Base-by-base conservation (phyloP, 2,113 vertebrate genomes). In the Grantiella picta region DNA sequence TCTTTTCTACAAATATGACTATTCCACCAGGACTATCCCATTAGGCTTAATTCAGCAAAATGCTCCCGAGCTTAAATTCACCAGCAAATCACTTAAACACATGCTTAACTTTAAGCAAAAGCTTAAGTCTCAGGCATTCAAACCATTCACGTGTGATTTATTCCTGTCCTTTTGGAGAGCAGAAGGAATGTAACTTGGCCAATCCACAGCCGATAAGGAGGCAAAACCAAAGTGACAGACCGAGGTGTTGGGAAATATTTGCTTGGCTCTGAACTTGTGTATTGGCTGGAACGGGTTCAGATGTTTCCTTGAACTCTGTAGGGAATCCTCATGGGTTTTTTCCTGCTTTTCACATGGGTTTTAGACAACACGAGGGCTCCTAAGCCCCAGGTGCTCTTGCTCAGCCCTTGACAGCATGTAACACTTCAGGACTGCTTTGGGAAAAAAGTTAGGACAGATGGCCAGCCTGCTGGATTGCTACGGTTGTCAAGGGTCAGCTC, bases 101-200 rank as follows among this genome's bases (percentile, higher is more conserved):
- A n/a, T 65, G 92, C 88, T 82, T 94, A 89, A 96, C 16, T 95
- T 89, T 94, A 91, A 80, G 90, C 76, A 71, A 54, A 68, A 89
- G 52, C 76, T 83, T 94, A 96, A 93, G 57, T 86, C 80, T 52
- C 79, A 91, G 91, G 93, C 92, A 95, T 92, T 79, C 70, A 33
- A 92, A 91, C 57, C 76, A 83, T 93, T 86, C 3, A 0, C 2
- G 36, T 57, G 69, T 86, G 88, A 81, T 93, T 94, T 96, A 92
- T 94, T 92, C 88, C 77, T 86, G 88, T 91, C 90, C 69, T 90
- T 92, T 59, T 42, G 80, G 72, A 91, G 82, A 86, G 69, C 79
- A 84, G 65, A 28, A 93, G 83, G 92, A 97, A 96, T 96, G 88
- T 50, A 89, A 64, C 2, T 8, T 24, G 57, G 69, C 69, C 88